These are phyloP conservation scores for Caenorhabditis elegans DNA, from an alignment of 1,140 invertebrate species.

Conservation along the genomic window WBcel235 BX284604.4:6991001-6991500, in stretches of 20 bases:
- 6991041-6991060: too few species aligned
- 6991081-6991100: constrained; percentile 19
- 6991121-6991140: constrained; percentile 25
- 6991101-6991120: constrained; percentile 21
- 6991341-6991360: background rate
- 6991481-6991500: too few species aligned
- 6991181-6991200: constrained; percentile 25
- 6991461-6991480: too few species aligned
- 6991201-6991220: constrained; percentile 33
- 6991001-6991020: too few species aligned
- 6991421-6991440: background rate
- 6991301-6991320: constrained; percentile 23
- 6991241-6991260: constrained; percentile 18
- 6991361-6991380: constrained; percentile 8
- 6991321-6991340: too few species aligned
- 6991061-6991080: constrained; percentile 23
- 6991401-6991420: constrained; percentile 13
- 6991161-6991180: background rate
- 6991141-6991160: background rate
- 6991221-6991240: background rate
- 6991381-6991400: background rate
- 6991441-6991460: too few species aligned
- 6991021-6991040: too few species aligned
- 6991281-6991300: constrained; percentile 33
- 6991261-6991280: constrained; percentile 31